Base-by-base conservation (phyloP, 2,888 invertebrate genomes). In the Eupithecia centaureata region DNA sequence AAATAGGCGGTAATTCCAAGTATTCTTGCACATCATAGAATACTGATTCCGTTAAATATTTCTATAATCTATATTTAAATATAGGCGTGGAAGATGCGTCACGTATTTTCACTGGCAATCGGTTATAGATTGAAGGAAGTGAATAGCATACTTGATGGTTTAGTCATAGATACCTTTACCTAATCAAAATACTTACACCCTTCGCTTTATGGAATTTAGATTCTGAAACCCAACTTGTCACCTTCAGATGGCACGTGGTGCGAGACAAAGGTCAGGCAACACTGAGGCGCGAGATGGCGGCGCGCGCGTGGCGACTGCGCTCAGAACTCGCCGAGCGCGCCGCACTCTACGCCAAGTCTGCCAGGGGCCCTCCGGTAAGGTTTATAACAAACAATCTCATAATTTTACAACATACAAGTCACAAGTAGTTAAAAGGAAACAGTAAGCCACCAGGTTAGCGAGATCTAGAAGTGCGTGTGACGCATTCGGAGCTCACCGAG, bases 271-370 rank as follows among this genome's bases (percentile, higher is more conserved):
- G 79, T 0, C 83, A 76, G 70, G 76, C 84, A 0, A 75, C 81
- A 28, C 63, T 74, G 57, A 78, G 88, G 28, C 80, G 92, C 2
- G 75, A 77, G 73, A 84, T 81, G 61, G 88, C 88, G 58, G 86
- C 88, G 72, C 88, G 89, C 33, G 90, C 90, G 47, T 91, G 91
- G 92, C 86, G 88, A 35, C 84, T 92, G 72, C 89, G 90, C 76
- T 75, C 74, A 12, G 92, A 94, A 80, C 86, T 94, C 18, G 88
- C 87, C 15, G 89, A 82, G 51, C 88, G 92, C 32, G 93, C 93
- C 38, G 88, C 87, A 8, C 81, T 81, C 5, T 94, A 94, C 76
- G 86, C 88, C 0, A 75, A 89, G 0, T 87, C 86, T 5, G 59
- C 85, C 3, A 58, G 71, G 0, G 73, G 71, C 0, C 75, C 76